Base-by-base conservation (phyloP, 2,797 vertebrate species). In the Chaetodon trifasciatus region DNA sequence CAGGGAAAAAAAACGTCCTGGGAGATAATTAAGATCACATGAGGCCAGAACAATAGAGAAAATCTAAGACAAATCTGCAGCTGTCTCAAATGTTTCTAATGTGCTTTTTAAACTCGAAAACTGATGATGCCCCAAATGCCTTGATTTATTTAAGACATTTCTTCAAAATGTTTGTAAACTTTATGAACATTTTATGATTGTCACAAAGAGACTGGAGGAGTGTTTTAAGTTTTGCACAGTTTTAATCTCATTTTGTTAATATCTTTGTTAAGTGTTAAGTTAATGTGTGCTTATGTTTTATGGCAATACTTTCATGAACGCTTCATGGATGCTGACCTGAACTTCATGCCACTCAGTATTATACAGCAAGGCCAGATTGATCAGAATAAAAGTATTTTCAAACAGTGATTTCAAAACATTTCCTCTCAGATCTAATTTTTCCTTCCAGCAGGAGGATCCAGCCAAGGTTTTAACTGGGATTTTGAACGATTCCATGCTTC, bases 41-140 rank as follows among this genome's bases (percentile, higher is more conserved):
- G 63, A 61, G 24, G 35, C 8, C 32, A 71, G 69, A 76, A 44
- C 21, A 79, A 40, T 1, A 46, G 23, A 53, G n/a, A 47, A 40
- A 58, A 72, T 37, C 8, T 55, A 42, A 46, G 66, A 39, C 40
- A 16, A 68, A 0, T 32, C 8, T 78, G 4, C 21, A 2, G 6
- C 0, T 5, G 1, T 65, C 52, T 68, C 37, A 8, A 64, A 55
- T 39, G 13, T 28, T 16, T 40, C 42, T 39, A 44, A 35, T 62
- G 5, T 72, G 23, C 68, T 16, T 58, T 75, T 67, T 47, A n/a
- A 61, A 53, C 21, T 47, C 13, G 77, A 24, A 8, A 50, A 19
- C 5, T 39, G 28, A 69, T 42, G 28, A 69, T 60, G 28, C 49
- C 57, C 56, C 24, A 80, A 77, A 81, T 76, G 76, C 83, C 86